phyloP scores from a whole-genome alignment of 2,888 invertebrate species.

The Tenodera sinensis region DNA sequence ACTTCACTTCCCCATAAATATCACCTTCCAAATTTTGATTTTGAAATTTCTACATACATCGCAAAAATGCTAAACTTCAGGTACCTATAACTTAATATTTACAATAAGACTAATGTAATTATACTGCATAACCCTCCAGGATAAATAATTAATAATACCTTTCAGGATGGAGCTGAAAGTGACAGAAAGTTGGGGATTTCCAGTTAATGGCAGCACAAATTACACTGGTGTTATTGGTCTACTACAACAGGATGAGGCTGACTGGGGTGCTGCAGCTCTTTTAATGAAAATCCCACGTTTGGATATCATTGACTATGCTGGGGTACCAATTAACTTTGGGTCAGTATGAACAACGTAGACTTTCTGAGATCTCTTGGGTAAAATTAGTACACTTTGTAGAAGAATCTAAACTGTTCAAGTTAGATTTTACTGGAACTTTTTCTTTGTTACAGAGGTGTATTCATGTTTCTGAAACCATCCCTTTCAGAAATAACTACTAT shows the following conservation, averaged over 20 bases:
- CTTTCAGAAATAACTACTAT: not conserved
- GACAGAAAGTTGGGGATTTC: not conserved
- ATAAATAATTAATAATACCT: not conserved
- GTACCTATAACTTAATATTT: not conserved
- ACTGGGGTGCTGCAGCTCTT: not conserved
- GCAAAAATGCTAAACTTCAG: conserved; percentile 10
- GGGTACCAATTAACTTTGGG: not conserved
- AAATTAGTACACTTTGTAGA: too few species aligned
- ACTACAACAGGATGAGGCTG: not conserved
- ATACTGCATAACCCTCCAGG: not conserved
- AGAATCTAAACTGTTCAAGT: too few species aligned
- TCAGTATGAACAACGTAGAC: not conserved
- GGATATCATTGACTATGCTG: not conserved
- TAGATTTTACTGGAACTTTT: not conserved
- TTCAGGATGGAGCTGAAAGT: not conserved
- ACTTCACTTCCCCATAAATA: not conserved
- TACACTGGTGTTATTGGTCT: not conserved
- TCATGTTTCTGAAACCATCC: conserved; percentile 9
- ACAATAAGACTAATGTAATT: not conserved
- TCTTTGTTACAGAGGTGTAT: not conserved
- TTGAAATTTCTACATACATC: not conserved
- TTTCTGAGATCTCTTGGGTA: too few species aligned
- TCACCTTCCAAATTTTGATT: not conserved
- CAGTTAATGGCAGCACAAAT: not conserved
- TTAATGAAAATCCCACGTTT: not conserved